A percentile compares a stretch with the other conserved stretches of the same genome.
Conservation (phyloP, 1,140 invertebrate species). For the Drosophila kanapiae region DNA sequence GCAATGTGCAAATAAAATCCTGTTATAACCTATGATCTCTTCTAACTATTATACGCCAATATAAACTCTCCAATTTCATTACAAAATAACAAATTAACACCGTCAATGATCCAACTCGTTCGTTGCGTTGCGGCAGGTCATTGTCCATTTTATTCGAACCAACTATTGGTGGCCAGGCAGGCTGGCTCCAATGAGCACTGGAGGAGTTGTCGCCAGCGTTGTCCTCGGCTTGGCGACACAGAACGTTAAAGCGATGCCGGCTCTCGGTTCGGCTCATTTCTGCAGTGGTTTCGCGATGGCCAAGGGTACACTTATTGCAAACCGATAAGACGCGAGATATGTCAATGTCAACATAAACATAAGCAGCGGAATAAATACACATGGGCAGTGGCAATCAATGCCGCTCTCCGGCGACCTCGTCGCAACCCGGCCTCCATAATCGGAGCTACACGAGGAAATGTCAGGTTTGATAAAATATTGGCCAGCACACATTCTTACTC, state of each 20-base stretch:
- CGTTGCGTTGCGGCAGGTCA: constrained; percentile 36
- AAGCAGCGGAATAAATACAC: constrained; percentile 62
- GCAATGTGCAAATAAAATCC: neutral
- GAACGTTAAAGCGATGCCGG: constrained; percentile 36
- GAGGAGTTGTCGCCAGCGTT: constrained; percentile 41
- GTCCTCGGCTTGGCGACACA: constrained; percentile 21
- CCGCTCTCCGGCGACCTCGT: constrained; percentile 38
- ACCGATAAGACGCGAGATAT: constrained; percentile 65
- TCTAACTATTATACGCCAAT: constrained; percentile 2
- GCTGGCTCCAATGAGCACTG: constrained; percentile 22
- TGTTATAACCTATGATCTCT: neutral
- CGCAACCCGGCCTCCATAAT: constrained; percentile 54
- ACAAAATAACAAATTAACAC: constrained; percentile 20
- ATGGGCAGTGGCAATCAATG: constrained; percentile 56
- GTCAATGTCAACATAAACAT: constrained; percentile 75
- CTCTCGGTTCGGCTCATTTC: constrained; percentile 26
- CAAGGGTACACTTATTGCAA: constrained; percentile 56
- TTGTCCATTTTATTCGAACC: constrained; percentile 31
- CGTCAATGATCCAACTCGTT: constrained; percentile 25
- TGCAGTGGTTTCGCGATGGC: constrained; percentile 34
- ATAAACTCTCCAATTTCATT: constrained; percentile 16
- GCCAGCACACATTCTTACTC: constrained; percentile 71
- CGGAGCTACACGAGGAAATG: constrained; percentile 74
- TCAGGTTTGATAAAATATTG: constrained; percentile 77
- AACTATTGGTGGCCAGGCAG: neutral